Percentiles rank a stretch among this genome's conserved stretches.
These are phyloP conservation scores for Brachyalestes nurse DNA, from an alignment of 2,797 vertebrate species.

Conservation along the genomic window DNA sequence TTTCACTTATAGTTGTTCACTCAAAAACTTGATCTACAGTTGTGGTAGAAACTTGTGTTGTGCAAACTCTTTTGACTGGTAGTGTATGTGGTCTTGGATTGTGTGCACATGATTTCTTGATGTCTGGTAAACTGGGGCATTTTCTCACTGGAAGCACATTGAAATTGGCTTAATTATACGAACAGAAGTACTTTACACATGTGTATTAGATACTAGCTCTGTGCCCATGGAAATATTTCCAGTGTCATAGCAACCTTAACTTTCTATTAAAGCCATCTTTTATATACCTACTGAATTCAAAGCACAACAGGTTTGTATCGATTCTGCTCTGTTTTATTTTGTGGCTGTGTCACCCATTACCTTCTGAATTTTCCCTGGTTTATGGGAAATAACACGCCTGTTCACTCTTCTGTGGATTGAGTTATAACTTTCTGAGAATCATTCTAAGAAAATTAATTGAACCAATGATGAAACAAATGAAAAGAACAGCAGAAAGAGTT, in stretches of 20 bases:
- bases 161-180: constrained; percentile 5
- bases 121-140: background rate
- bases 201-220: background rate
- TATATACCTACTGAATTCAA: background rate
- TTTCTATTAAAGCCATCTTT: background rate
- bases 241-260: background rate
- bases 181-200: background rate
- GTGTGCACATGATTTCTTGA: constrained; percentile 4
- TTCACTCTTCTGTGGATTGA: background rate
- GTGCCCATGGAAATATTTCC: constrained; percentile 19
- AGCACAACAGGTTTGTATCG: background rate
- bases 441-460: too few relatives aligned
- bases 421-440: background rate
- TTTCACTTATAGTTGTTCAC: too few relatives aligned
- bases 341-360: background rate
- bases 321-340: background rate
- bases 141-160: constrained; percentile 6
- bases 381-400: too few relatives aligned
- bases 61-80: too few relatives aligned
- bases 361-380: background rate
- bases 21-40: too few relatives aligned
- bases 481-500: background rate
- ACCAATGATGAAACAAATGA: background rate
- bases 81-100: background rate
- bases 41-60: too few relatives aligned